Base-by-base conservation (phyloP, 2,797 vertebrate genomes). In the Rachycentron canadum region DNA sequence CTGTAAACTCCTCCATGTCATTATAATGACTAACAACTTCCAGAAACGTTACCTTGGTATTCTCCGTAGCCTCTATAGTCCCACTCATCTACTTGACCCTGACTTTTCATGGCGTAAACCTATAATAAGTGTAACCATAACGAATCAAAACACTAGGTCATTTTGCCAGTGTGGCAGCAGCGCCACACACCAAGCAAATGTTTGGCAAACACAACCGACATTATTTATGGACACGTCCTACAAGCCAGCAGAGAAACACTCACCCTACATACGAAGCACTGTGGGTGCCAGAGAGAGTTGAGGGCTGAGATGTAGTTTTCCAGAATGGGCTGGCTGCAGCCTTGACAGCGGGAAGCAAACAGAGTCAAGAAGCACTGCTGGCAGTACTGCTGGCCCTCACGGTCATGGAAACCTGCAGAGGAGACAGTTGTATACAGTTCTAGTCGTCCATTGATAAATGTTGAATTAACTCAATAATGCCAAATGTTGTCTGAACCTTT, bases 241-340 rank as follows among this genome's bases (percentile, higher is more conserved):
- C 63, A 65, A 19, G 64, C 9, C 60, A 2, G 21, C 2, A 53
- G 4, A 32, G 14, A 50, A 47, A 71, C 60, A 83, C 95, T 95
- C 81, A 98, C 97, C 95, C 96, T 90, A 85, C 97, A 98, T 23
- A 97, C 97, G 58, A 98, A 98, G 87, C 97, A 98, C 85, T 98
- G 96, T 0, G 97, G 97, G 86, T 98, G 97, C 97, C 97, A 98
- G 55, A 98, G 94, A 1, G 95, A 94, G 69, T 95, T 96, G 36
- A 97, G 96, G 3, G 97, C 97, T 1, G 97, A 97, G 92, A 98
- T 97, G 95, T 98, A 98, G 92, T 97, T 97, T 92, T 98, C 97
- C 93, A 97, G 93, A 65, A 98, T 98, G 58, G 97, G 95, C 83
- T 96, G 94, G 52, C 92, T 95, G 91, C 97, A 98, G 73, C 96